A percentile compares a stretch with the other conserved stretches of the same genome.
These are phyloP conservation scores for Halcyon senegalensis DNA, from an alignment of 2,113 vertebrate genomes.

Conservation along the genomic window DNA sequence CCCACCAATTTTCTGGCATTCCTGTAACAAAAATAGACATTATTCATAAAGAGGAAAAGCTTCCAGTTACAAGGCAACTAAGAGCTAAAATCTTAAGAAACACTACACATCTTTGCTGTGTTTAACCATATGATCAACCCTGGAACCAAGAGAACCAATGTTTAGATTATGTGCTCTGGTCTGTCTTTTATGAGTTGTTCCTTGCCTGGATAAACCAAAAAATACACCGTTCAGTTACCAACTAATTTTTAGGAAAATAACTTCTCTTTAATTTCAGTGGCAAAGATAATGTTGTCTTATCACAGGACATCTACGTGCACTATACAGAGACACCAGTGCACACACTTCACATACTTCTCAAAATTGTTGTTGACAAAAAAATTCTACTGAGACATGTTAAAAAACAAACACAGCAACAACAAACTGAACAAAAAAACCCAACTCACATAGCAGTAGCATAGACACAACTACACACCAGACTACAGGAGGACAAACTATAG, in stretches of 20 bases:
- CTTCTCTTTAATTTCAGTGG: background rate
- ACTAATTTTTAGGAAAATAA: background rate
- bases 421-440: background rate
- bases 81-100: background rate
- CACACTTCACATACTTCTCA: background rate
- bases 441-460: rapidly evolving
- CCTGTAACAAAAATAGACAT: background rate
- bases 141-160: rapidly evolving
- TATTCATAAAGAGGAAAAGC: background rate
- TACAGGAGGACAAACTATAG: no score
- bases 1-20: background rate
- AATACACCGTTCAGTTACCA: background rate
- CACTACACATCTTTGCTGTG: background rate
- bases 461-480: background rate
- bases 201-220: background rate
- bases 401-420: background rate
- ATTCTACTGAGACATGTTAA: background rate
- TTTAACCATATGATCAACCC: background rate
- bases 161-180: background rate
- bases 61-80: background rate
- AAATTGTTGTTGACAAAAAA: background rate
- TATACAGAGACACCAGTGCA: background rate
- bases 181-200: background rate
- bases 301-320: background rate
- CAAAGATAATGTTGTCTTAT: background rate